Base-by-base conservation (phyloP, 2,888 invertebrate genomes). In the Buathra laborator region DNA sequence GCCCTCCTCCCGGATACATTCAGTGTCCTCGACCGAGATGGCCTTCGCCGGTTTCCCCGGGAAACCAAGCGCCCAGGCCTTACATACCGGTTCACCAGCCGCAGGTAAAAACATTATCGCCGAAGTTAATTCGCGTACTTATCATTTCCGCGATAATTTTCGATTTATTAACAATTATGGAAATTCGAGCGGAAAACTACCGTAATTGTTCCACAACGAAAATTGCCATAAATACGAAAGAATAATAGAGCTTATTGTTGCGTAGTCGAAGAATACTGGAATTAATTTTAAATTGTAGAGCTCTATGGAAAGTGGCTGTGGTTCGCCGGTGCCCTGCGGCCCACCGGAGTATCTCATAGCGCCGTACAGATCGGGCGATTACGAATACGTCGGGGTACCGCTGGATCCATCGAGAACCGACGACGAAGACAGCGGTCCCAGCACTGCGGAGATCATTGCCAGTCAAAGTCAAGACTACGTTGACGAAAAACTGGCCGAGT, bases 381-480 rank as follows among this genome's bases (percentile, higher is more conserved):
- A 95, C 91, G 96, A 96, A 92, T 97, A 96, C 93, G 96, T 97
- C 88, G 97, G 97, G 87, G 96, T 96, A 88, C 97, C 97, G 1
- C 91, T 97, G 91, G 97, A 97, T 93, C 97, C 97, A 87, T 96
- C 95, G 88, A 95, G 96, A 90, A 95, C 86, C n/a, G 96, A 96
- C 71, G 97, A 97, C 81, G 97, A 97, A 92, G 96, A 97, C 87
- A 95, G 96, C 89, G 97, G 98, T 64, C 97, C 97, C 10, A 97
- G 98, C 83, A 98, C 98, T 19, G 98, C 98, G 67, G 98, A 98
- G 94, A 98, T 98, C 90, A 98, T 98, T 90, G 98, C 98, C 86
- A 97, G 97, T 93, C 98, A 98, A 94, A 98, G 98, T 84, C 98
- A 98, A 94, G 98, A 98, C 94, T 98, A 98, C 94, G 96, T 98